These are phyloP conservation scores for honey bee (Apis mellifera) DNA, from an alignment of 1,140 invertebrate genomes.

Conservation along the genomic window DNA sequence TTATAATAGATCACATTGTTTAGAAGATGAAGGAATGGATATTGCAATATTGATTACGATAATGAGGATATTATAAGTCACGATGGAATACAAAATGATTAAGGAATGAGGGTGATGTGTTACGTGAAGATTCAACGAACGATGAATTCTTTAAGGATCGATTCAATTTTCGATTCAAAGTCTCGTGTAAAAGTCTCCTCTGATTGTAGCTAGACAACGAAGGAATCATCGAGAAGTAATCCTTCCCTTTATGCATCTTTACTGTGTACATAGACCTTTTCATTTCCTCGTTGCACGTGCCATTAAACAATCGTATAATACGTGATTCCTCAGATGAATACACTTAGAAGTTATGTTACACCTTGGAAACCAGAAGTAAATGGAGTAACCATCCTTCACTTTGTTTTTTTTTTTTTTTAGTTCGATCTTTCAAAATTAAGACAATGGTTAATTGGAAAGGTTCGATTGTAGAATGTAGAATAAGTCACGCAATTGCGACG, in stretches of 20 bases:
- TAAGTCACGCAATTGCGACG: constrained; percentile 13
- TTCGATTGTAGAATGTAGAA: background rate
- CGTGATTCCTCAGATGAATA: background rate
- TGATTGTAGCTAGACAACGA: background rate
- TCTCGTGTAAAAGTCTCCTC: background rate
- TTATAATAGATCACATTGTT: background rate
- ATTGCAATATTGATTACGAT: background rate
- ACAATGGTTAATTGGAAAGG: background rate
- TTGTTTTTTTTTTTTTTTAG: background rate
- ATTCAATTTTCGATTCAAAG: background rate
- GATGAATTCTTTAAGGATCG: background rate
- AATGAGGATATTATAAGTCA: background rate
- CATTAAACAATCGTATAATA: background rate
- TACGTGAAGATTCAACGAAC: background rate
- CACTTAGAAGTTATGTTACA: background rate
- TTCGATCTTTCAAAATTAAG: background rate
- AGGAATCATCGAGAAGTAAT: background rate
- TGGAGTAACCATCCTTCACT: background rate
- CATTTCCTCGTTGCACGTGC: background rate
- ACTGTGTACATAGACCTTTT: background rate
- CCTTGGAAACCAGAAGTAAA: background rate
- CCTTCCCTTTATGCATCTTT: background rate
- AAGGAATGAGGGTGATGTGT: background rate
- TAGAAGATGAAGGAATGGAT: background rate
- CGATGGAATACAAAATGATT: background rate